These are phyloP conservation scores for Genyomyrus donnyi DNA, from an alignment of 2,113 vertebrate genomes.

Conservation along the genomic window DNA sequence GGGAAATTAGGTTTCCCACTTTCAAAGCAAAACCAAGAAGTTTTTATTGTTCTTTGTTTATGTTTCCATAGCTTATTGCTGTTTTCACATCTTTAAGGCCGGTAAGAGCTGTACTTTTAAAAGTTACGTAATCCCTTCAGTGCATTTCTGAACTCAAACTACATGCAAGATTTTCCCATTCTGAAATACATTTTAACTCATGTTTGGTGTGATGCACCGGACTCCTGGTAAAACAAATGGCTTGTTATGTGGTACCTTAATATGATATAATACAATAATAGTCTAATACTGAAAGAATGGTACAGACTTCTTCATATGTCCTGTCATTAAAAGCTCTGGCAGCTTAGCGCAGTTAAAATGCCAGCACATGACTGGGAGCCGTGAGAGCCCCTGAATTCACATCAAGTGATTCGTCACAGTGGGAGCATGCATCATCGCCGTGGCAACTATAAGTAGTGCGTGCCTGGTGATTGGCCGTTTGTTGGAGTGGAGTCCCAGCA, in stretches of 20 bases:
- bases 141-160: neutral
- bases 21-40: neutral
- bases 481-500: constrained; percentile 33
- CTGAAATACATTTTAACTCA: neutral
- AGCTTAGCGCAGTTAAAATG: constrained; percentile 13
- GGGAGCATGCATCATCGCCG: constrained; percentile 28
- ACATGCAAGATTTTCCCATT: neutral
- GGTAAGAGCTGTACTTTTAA: neutral
- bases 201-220: neutral
- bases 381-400: constrained; percentile 29
- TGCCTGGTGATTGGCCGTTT: constrained; percentile 32
- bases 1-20: neutral
- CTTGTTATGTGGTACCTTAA: neutral
- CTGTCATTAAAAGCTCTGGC: constrained; percentile 12
- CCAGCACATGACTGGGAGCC: constrained; percentile 27
- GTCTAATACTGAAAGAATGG: constrained; percentile 29
- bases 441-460: constrained; percentile 45
- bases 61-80: neutral
- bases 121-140: neutral
- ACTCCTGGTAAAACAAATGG: neutral
- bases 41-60: neutral
- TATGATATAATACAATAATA: neutral
- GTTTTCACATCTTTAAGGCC: neutral
- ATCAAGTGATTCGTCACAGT: constrained; percentile 27
- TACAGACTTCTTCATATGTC: neutral